Percentiles rank a stretch among this genome's conserved stretches.
These are phyloP conservation scores for Centrocercus urophasianus DNA, from an alignment of 2,113 vertebrate genomes.

Conservation along the genomic window DNA sequence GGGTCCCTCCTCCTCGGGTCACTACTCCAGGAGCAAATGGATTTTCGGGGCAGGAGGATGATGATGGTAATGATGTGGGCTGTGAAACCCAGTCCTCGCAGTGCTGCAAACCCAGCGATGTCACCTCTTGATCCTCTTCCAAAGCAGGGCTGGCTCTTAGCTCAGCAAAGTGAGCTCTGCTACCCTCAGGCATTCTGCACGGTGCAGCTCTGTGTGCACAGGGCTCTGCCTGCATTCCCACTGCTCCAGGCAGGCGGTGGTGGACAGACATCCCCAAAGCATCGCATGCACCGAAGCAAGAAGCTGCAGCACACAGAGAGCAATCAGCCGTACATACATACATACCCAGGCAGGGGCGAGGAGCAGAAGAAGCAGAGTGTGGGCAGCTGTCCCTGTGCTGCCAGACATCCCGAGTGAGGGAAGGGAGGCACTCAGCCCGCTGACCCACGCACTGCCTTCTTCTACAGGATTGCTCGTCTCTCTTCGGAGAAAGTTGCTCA, in stretches of 20 bases:
- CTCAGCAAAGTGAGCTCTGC: background rate
- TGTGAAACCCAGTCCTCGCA: background rate
- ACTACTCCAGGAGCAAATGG: background rate
- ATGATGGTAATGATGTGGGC: background rate
- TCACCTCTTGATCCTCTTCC: background rate
- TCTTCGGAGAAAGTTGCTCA: background rate
- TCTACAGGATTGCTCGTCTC: background rate
- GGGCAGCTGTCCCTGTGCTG: background rate
- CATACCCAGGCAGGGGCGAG: constrained; percentile 35
- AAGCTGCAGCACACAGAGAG: background rate
- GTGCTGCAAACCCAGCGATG: background rate
- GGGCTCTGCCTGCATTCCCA: background rate
- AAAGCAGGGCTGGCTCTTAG: background rate
- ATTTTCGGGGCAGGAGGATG: background rate
- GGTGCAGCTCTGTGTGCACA: rapidly evolving
- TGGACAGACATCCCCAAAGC: background rate
- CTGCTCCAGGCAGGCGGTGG: background rate
- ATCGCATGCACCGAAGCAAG: background rate
- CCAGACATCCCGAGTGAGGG: constrained; percentile 12
- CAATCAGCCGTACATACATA: background rate
- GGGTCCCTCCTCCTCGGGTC: background rate
- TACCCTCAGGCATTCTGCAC: rapidly evolving
- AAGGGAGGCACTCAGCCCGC: background rate
- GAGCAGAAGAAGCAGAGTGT: background rate
- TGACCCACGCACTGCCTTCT: background rate